Base-by-base conservation (phyloP, 2,888 invertebrate genomes). In the Macrophya alboannulata region DNA sequence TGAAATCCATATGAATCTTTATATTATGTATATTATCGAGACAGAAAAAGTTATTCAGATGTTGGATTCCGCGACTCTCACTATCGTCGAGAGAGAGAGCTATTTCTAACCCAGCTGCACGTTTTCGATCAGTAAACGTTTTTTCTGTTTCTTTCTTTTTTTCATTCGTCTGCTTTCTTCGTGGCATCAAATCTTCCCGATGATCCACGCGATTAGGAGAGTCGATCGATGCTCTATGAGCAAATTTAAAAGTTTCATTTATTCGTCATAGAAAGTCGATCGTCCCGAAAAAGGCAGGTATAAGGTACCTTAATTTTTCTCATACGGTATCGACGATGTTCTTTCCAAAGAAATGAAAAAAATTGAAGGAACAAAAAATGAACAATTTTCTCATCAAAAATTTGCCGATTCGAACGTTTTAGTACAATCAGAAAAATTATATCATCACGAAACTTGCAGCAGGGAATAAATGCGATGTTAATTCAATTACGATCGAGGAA, bases 31-130 rank as follows among this genome's bases (percentile, higher is more conserved):
- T 62, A 62, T 12, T 1, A 62, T 25, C 10, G 12, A 10, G 62
- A 62, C 62, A 25, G 62, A 62, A 62, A 62, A 62, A 62, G 62
- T 62, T 1, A 62, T 62, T 25, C 25, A 21, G 25, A 62, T 21
- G 25, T 62, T 62, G 62, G 25, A 62, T 62, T 62, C 25, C 62
- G 62, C 62, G 62, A 62, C 62, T 62, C 62, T 62, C 62, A 62
- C 62, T 62, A 8, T 62, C 62, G 25, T 62, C 62, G 25, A 2
- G 62, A 62, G 62, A 62, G 62, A 48, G 4, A 31, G 31, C 1
- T 1, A 62, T 62, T 62, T 62, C 62, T 62, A 62, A 62, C 21
- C 62, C 62, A 62, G 62, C 62, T 62, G 62, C 62, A 62, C 62
- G 62, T 62, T 25, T 62, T 62, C 25, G 62, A 62, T 62, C 62